Base-by-base conservation (phyloP, 2,113 vertebrate genomes). In the Amazona vittata region DNA sequence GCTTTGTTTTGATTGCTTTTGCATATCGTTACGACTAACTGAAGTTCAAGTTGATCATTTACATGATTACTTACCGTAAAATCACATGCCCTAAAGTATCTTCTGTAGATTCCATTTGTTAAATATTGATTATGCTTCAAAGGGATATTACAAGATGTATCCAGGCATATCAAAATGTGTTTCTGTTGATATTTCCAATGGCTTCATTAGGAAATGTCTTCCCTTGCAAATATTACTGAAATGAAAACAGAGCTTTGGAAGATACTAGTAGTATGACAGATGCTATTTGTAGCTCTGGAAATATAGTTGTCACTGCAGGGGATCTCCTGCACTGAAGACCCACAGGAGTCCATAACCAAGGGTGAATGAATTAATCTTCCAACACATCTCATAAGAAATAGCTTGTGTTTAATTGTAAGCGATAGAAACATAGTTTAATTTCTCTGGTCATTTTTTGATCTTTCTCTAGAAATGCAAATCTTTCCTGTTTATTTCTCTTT, bases 261-360 rank as follows among this genome's bases (percentile, higher is more conserved):
- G 82, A 60, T 82, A 35, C 68, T 80, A 81, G 81, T 2, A 0
- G 31, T 60, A n/a, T 92, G 96, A 94, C 96, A 97, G 93, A 95
- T 96, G 94, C 82, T 91, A 65, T 97, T 83, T 82, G 69, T 63
- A 92, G 90, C 84, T 97, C 71, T 95, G 92, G 75, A 98, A 97
- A 96, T 87, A 69, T 0, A 93, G 91, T 94, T 97, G 95, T 97
- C 97, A 97, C 94, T 93, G 94, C 78, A 85, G 81, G 92, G 97
- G 70, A 87, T 93, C 81, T 95, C 93, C 86, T 73, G 65, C 73
- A 13, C 76, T 86, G 88, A 90, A 81, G 81, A 90, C 88, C 47
- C 94, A 46, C 26, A 74, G 89, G 88, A 96, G 77, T 86, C 95
- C 71, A 53, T 65, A 81, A 79, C 89, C 55, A 86, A 86, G 80